A percentile compares a stretch with the other conserved stretches of the same genome.
These are phyloP conservation scores for Onychorhynchus coronatus DNA, from an alignment of 2,113 vertebrate genomes.

Conservation along the genomic window DNA sequence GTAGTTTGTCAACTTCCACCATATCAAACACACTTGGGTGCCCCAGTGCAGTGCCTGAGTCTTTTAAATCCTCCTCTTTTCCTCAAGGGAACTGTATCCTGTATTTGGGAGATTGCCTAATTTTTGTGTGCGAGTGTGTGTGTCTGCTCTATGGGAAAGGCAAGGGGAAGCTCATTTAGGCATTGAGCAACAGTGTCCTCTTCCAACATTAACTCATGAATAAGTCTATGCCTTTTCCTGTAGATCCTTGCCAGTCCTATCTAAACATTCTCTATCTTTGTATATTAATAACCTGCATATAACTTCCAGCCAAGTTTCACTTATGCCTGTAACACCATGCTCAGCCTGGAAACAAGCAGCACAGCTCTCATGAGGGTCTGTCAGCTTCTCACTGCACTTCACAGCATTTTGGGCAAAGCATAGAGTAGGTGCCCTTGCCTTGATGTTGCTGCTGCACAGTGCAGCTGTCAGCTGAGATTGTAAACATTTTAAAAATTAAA, in stretches of 20 bases:
- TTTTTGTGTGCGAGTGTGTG: not conserved
- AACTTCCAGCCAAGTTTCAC: not conserved
- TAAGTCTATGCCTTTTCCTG: conserved; percentile 26
- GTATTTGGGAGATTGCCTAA: not conserved
- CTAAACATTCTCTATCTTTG: conserved; percentile 11
- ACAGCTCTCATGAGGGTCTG: not conserved
- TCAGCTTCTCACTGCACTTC: not conserved
- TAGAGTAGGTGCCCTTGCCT: not conserved
- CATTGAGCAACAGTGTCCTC: not conserved
- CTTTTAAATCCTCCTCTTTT: not conserved
- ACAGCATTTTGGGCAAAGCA: not conserved
- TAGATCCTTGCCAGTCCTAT: not conserved
- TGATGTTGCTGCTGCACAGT: not conserved
- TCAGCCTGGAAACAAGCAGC: not conserved
- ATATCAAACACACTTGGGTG: not conserved
- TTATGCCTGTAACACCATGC: not conserved
- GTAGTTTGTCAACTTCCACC: not conserved
- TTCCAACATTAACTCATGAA: conserved; percentile 18
- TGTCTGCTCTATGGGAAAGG: not conserved
- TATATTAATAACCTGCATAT: not conserved
- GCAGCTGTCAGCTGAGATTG: conserved; percentile 9
- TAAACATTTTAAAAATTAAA: conserved; percentile 21
- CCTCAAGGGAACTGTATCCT: not conserved
- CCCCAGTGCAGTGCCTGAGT: not conserved
- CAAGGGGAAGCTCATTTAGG: not conserved